Evolutionary conservation across 2,888 invertebrate genomes (phyloP).

Genomic region (Chloromyia formosa): DNA sequence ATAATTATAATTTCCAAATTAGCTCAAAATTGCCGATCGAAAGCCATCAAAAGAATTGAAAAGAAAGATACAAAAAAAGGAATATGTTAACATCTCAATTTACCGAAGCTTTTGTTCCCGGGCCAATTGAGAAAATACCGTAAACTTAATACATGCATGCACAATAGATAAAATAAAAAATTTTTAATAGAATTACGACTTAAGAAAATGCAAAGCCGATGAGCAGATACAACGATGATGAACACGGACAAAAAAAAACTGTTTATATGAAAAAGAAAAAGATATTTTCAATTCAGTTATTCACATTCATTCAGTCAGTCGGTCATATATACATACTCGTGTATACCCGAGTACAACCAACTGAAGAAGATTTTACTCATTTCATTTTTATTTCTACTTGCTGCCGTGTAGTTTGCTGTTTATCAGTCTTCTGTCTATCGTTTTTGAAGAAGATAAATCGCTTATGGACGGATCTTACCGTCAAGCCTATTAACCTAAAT

Average conservation of each 20-base stretch:
- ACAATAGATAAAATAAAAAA: slow-evolving; percentile 6
- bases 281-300: no score
- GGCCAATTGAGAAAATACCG: slow-evolving; percentile 46
- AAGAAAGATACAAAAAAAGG: neutral
- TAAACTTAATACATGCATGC: slow-evolving; percentile 37
- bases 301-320: slow-evolving; percentile 20
- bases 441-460: slow-evolving; percentile 38
- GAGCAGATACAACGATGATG: no score
- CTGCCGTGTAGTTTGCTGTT: no score
- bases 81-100: slow-evolving; percentile 37
- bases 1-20: no score
- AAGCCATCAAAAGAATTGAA: no score
- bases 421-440: no score
- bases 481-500: slow-evolving; percentile 48
- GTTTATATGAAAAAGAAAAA: no score
- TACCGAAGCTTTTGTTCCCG: slow-evolving; percentile 21
- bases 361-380: neutral
- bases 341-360: no score
- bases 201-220: neutral
- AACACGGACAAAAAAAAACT: no score
- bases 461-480: slow-evolving; percentile 32
- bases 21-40: no score
- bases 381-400: no score
- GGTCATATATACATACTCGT: neutral
- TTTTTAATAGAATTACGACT: neutral